Conservation (phyloP, 2,797 vertebrate genomes). For the Pangasius sanitwongsei region DNA sequence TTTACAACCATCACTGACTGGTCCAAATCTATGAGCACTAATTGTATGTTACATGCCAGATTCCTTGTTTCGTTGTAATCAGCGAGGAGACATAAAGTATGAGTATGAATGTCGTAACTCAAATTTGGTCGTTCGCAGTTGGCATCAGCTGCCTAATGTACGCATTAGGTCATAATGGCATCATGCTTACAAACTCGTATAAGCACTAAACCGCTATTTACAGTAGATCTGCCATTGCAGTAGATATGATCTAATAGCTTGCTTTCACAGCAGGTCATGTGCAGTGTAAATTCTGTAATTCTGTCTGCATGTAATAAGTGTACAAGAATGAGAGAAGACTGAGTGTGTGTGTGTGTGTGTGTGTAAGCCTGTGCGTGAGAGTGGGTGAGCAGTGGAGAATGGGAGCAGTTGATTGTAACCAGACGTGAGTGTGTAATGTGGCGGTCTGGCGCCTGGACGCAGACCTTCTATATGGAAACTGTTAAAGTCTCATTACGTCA, state of each 20-base stretch:
- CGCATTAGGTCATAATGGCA: constrained; percentile 21
- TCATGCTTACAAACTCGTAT: constrained; percentile 18
- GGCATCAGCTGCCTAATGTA: constrained; percentile 29
- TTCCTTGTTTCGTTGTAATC: constrained; percentile 56
- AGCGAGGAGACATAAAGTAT: constrained; percentile 42
- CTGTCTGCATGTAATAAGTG: constrained; percentile 4
- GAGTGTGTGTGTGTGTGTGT: constrained; percentile 7
- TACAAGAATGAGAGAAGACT: constrained; percentile 8
- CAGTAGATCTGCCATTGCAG: neutral
- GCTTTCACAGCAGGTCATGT: constrained; percentile 4
- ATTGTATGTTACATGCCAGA: constrained; percentile 57
- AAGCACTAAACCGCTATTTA: neutral
- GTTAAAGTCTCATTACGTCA: constrained; percentile 72
- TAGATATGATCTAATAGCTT: constrained; percentile 15
- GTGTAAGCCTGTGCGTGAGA: constrained; percentile 46
- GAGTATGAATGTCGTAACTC: constrained; percentile 45
- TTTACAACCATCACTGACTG: constrained; percentile 44
- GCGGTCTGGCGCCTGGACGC: constrained; percentile 71
- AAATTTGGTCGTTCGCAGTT: neutral
- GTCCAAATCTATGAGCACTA: constrained; percentile 51
- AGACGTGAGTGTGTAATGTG: constrained; percentile 69
- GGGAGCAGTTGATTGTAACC: constrained; percentile 72
- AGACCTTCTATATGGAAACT: constrained; percentile 77
- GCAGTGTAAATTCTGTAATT: neutral
- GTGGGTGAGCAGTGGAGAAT: constrained; percentile 39